Evolutionary conservation across 2,888 invertebrate species (phyloP).

Genomic region (Stegana nigrithorax): DNA sequence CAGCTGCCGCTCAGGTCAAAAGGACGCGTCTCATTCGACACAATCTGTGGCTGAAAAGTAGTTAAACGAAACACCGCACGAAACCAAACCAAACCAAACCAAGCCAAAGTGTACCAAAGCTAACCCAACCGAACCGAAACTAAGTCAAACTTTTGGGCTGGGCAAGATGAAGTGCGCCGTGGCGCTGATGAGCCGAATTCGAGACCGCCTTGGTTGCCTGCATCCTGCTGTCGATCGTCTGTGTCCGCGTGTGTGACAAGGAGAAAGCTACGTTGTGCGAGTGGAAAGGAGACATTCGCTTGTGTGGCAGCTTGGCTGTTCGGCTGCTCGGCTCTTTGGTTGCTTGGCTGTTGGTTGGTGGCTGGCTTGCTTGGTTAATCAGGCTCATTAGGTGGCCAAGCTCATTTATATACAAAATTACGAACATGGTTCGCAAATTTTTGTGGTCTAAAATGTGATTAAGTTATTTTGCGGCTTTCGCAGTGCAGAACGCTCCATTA

Average conservation of each 20-base stretch:
- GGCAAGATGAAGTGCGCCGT: background rate
- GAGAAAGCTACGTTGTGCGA: too few species aligned
- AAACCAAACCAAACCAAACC: slow-evolving; percentile 8
- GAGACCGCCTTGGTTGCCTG: slow-evolving; percentile 42
- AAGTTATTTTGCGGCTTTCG: slow-evolving; percentile 61
- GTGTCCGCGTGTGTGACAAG: background rate
- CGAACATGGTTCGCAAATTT: slow-evolving; percentile 62
- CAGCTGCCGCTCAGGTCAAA: slow-evolving; percentile 54
- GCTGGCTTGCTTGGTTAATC: slow-evolving; percentile 56
- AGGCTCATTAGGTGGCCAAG: slow-evolving; percentile 66
- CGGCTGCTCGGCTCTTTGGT: background rate
- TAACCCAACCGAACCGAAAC: background rate
- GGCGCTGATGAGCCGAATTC: slow-evolving; percentile 4
- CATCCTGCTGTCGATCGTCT: background rate
- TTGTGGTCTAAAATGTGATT: slow-evolving; percentile 62
- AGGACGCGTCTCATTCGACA: slow-evolving; percentile 64
- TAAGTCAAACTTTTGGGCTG: background rate
- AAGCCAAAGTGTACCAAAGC: background rate
- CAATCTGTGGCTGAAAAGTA: slow-evolving; percentile 59
- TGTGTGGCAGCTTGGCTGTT: too few species aligned
- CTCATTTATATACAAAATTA: slow-evolving; percentile 63
- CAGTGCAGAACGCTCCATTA: slow-evolving; percentile 60
- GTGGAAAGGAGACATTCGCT: too few species aligned
- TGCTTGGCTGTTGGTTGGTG: background rate
- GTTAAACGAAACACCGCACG: slow-evolving; percentile 56